Conservation (phyloP, 2,888 invertebrate species). For the Phania funesta region DNA sequence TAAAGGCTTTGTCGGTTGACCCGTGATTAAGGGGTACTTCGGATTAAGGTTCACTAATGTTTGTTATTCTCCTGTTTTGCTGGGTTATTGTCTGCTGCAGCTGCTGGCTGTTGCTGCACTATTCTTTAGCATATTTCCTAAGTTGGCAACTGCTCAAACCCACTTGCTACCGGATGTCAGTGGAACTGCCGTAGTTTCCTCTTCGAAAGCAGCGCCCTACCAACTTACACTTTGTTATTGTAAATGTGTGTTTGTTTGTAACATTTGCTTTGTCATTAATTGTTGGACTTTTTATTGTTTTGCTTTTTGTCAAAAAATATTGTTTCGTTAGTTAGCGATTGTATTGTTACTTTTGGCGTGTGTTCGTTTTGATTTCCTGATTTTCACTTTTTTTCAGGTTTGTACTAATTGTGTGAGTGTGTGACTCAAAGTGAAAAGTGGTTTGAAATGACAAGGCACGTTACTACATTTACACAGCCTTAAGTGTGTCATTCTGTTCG, state of each 20-base stretch:
- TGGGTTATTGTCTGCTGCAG: constrained; percentile 9
- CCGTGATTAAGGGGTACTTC: too few relatives aligned
- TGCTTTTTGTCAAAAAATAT: background rate
- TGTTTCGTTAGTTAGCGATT: background rate
- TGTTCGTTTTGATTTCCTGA: background rate
- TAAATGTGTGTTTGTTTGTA: background rate
- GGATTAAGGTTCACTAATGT: too few relatives aligned
- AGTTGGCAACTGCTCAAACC: constrained; percentile 17
- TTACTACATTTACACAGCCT: too few relatives aligned
- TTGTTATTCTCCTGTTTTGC: too few relatives aligned
- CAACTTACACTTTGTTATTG: background rate
- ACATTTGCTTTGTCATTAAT: background rate
- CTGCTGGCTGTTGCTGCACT: background rate
- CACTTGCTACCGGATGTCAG: constrained; percentile 47
- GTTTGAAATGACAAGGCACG: background rate
- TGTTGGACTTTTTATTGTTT: constrained; percentile 8
- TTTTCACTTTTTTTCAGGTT: background rate
- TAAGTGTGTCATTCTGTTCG: too few relatives aligned
- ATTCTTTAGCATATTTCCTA: constrained; percentile 10
- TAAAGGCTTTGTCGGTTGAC: too few relatives aligned
- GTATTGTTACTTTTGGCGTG: constrained; percentile 4
- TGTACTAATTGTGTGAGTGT: background rate
- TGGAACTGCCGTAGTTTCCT: constrained; percentile 62
- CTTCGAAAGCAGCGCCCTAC: constrained; percentile 48
- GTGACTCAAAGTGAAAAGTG: background rate